Conservation (phyloP, 2,113 vertebrate species). For the Natator depressus region DNA sequence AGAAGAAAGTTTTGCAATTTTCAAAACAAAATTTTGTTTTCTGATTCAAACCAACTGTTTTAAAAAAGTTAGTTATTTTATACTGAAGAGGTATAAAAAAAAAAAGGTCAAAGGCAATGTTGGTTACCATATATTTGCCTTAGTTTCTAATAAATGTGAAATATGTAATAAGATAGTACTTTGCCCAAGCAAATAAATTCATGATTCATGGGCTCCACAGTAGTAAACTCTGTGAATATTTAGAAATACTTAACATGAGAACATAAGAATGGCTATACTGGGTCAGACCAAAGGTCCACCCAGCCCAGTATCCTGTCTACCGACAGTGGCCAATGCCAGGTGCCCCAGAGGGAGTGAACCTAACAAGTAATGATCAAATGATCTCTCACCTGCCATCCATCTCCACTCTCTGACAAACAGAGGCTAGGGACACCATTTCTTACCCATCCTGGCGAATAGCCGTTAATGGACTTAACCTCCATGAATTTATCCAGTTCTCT, state of each 20-base stretch:
- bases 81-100: not conserved
- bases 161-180: not conserved
- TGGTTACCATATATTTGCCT: not conserved
- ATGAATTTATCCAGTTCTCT: no score
- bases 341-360: no score
- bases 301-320: no score
- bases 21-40: not conserved
- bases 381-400: no score
- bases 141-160: not conserved
- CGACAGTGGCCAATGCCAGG: no score
- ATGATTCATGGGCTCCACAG: not conserved
- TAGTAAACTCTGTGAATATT: not conserved
- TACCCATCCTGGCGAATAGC: no score
- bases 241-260: not conserved
- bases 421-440: no score
- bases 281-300: no score
- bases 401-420: no score
- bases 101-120: not conserved
- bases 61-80: not conserved
- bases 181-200: not conserved
- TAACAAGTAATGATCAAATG: no score
- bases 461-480: no score
- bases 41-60: not conserved
- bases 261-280: no score
- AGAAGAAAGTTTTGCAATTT: not conserved